Evolutionary conservation across 2,113 vertebrate species (phyloP), one percentile per base, ranked within the genome.

Genomic region (Seriola quinqueradiata): DNA sequence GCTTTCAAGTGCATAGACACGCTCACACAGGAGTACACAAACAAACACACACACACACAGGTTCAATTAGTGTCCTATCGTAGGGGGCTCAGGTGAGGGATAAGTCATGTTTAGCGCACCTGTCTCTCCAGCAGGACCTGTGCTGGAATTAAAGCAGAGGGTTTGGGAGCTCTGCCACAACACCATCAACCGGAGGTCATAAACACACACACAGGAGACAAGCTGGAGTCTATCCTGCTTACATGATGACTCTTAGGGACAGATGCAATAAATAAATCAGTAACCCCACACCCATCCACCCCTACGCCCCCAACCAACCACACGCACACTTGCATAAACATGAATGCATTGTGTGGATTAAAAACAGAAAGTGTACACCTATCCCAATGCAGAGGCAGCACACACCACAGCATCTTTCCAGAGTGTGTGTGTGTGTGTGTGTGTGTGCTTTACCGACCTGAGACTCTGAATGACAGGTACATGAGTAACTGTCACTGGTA

Each of bases 391-490:
- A 40, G 50, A 81, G 64, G 77, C 28, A 70, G 46, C 3, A 25
- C 40, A 52, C 55, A 68, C 38, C 36, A 19, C 2, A 17, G 12
- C 36, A 70, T 40, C 21, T 68, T 74, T 68, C 70, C 46, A 70
- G 12, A 74, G 42, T 77, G 46, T 64, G 58, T 50, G 58, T 54
- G 48, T 72, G 65, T 28, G 25, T 68, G 48, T 42, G 48, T 42
- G 12, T 50, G 64, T 70, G 74, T 55, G 61, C 40, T 81, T 70
- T 63, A 81, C 75, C 71, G 84, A 84, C 85, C 81, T 46, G 79
- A 87, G 84, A 89, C 71, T 46, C 10, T 85, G 93, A 94, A 61
- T 89, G 92, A 61, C 90, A 90, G 88, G 67, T 92, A 94, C 92
- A 93, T 57, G 85, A 57, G 83, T 92, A 90, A 83, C 88, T 76